Base-by-base conservation (phyloP, 2,797 vertebrate species). In the Lerista edwardsae region DNA sequence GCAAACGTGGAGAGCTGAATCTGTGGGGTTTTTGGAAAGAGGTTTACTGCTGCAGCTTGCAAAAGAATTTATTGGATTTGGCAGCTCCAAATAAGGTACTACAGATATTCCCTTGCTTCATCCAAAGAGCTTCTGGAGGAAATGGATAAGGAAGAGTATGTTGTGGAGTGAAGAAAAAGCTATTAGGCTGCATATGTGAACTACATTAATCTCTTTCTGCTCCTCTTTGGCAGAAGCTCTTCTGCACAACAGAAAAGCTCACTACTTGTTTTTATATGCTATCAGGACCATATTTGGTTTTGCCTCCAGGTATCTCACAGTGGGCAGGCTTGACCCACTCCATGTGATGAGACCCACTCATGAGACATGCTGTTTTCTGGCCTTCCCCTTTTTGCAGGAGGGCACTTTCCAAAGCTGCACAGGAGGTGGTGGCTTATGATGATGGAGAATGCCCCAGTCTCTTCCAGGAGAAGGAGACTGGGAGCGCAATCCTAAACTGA, bases 1-100 rank as follows among this genome's bases (percentile, higher is more conserved):
- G 3, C 62, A 21, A 0, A 12, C 25, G 6, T 34, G 1, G 1
- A 0, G 3, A 36, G 41, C 0, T 1, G 1, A 6, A 69, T 81
- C 64, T 59, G n/a, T 57, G 21, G 34, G 39, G 7, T 2, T 44
- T 64, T 79, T 3, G 27, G 47, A 76, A 72, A 64, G 36, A 55
- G 1, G 21, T 0, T 0, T 7, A 9, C 17, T 10, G 36, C 51
- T 86, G 81, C 71, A 4, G 36, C 39, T 23, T 82, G 62, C 75
- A 47, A 75, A 82, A 39, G 29, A 12, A 0, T 36, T 27, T 0
- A 0, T 27, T 47, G 29, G 19, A 6, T 10, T 59, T 62, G 25
- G 17, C 67, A 36, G 8, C 64, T 25, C 0, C 39, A 67, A 83
- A 75, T 71, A 27, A 29, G n/a, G 41, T 0, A 19, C 25, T 1